Base-by-base conservation (phyloP, 2,888 invertebrate genomes). In the Tortricodes alternella region DNA sequence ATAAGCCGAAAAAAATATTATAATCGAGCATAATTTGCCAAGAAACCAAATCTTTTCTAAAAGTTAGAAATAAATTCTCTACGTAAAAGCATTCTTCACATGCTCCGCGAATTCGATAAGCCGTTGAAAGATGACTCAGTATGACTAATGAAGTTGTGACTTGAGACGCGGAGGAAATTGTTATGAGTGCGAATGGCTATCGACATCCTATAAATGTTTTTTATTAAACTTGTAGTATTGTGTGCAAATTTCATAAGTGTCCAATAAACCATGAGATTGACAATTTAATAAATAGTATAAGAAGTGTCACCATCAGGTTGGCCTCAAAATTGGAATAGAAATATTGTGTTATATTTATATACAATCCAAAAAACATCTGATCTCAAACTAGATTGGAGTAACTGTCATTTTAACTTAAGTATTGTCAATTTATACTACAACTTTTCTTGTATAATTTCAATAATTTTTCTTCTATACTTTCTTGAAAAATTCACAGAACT, bases 191-290 rank as follows among this genome's bases (percentile, higher is more conserved):
- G 52, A 52, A 52, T 52, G 51, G 41, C 24, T 46, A 55, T 55
- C 53, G 53, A 55, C 53, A 55, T 55, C 53, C 53, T 48, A 55
- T 41, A 48, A 55, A 41, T 4, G 32, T 41, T 46, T 21, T 53
- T 46, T 16, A 37, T 29, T 32, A 3, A 43, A 23, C 15, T n/a
- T 35, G 16, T 37, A 41, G 53, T 41, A 55, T 55, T 55, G 53
- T 55, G 53, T 55, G 53, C 48, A 35, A 55, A 55, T 55, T 53
- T 19, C 11, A 11, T 21, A 41, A 48, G 41, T 41, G 24, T 19
- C 15, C 16, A 24, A 41, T 53, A 48, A 44, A 48, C 16, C 23
- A 46, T 19, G 11, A 7, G 32, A 39, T 53, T 32, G 23, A 9
- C 35, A 32, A 18, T 39, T 16, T 16, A 46, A 46, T 53, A 32